phyloP scores from a whole-genome alignment of 2,113 vertebrate genomes.

The Erythrolamprus reginae region DNA sequence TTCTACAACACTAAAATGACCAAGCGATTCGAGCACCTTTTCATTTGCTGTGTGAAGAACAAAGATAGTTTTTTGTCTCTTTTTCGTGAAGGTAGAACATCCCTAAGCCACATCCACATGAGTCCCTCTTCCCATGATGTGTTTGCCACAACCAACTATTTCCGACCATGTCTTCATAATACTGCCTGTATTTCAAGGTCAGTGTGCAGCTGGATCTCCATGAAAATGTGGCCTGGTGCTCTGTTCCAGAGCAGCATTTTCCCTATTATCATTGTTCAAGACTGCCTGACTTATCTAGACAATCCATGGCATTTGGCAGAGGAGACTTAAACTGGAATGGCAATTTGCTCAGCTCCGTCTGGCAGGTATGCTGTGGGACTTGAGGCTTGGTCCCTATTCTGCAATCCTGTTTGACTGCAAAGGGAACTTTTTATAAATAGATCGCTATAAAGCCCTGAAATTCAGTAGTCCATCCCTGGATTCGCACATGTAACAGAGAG shows the following conservation, averaged over 20 bases:
- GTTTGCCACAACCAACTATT: background rate
- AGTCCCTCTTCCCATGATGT: background rate
- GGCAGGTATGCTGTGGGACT: background rate
- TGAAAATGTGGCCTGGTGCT: background rate
- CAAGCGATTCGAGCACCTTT: background rate
- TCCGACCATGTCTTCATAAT: background rate
- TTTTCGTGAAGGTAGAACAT: background rate
- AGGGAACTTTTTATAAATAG: background rate
- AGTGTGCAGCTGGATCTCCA: background rate
- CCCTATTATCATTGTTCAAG: background rate
- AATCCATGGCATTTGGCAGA: background rate
- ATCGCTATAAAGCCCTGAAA: background rate
- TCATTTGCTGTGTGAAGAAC: background rate
- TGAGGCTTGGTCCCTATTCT: background rate
- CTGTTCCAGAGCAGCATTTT: background rate
- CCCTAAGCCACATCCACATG: background rate
- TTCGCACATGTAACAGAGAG: background rate
- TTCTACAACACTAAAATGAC: background rate
- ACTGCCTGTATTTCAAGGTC: background rate
- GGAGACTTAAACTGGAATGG: background rate
- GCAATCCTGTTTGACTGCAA: background rate
- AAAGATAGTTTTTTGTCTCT: background rate
- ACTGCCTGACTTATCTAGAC: background rate
- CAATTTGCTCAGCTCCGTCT: background rate
- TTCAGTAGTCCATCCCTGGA: background rate